phyloP scores from a whole-genome alignment of 2,113 vertebrate genomes.

The Trichechus manatus region DNA sequence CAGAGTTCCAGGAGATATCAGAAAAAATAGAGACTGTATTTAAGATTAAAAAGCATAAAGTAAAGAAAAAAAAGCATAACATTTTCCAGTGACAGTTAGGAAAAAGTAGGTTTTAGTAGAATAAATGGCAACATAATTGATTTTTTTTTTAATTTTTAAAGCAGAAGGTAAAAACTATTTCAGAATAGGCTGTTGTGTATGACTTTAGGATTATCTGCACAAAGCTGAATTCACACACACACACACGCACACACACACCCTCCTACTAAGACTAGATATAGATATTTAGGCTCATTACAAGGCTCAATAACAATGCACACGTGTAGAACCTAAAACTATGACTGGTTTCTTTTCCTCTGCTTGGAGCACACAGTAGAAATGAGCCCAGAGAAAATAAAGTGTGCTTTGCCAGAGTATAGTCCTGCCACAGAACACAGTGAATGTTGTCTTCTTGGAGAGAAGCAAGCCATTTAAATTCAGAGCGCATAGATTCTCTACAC shows the following conservation, averaged over 20 bases:
- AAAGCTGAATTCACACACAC: not conserved
- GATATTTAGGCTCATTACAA: not conserved
- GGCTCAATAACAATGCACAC: not conserved
- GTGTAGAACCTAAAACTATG: not conserved
- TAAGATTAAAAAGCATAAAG: slow-evolving; percentile 46
- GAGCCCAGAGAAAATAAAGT: slow-evolving; percentile 68
- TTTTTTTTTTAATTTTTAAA: not conserved
- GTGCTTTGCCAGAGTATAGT: slow-evolving; percentile 59
- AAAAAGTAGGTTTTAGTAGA: slow-evolving; percentile 44
- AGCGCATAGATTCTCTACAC: slow-evolving; percentile 88
- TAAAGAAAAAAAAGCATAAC: not conserved
- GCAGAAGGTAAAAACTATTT: slow-evolving; percentile 58
- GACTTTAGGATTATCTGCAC: not conserved
- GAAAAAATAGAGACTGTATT: slow-evolving; percentile 1
- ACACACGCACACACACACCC: not conserved
- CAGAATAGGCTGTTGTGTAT: not conserved
- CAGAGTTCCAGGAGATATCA: not conserved
- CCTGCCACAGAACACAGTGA: slow-evolving; percentile 83
- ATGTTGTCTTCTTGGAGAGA: slow-evolving; percentile 85
- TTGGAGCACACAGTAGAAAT: slow-evolving; percentile 64
- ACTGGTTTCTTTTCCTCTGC: slow-evolving; percentile 38
- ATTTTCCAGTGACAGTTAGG: not conserved
- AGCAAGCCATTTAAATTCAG: slow-evolving; percentile 90
- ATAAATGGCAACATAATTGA: not conserved
- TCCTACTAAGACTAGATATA: not conserved